These are phyloP conservation scores for Pelochelys cantorii DNA, from an alignment of 2,797 vertebrate genomes.

Conservation along the genomic window DNA sequence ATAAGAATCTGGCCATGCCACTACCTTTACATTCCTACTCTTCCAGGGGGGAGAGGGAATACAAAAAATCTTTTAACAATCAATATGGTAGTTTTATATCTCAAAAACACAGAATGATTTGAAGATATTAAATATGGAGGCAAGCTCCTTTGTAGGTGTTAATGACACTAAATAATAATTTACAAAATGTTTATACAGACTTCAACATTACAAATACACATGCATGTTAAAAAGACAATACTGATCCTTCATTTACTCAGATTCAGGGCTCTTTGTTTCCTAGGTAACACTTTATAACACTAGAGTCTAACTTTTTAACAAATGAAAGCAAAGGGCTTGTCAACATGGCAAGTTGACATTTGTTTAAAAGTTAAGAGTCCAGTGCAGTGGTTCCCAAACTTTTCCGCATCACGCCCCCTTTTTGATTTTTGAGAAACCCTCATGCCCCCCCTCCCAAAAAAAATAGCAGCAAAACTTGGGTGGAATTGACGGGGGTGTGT, in stretches of 20 bases:
- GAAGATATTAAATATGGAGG: neutral
- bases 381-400: no score
- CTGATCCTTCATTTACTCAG: neutral
- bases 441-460: no score
- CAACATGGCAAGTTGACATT: no score
- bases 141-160: neutral
- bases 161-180: neutral
- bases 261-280: conserved; percentile 8
- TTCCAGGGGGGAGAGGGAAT: neutral
- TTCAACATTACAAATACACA: neutral
- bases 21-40: neutral
- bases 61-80: neutral
- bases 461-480: no score
- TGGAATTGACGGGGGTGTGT: no score
- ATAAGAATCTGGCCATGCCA: neutral
- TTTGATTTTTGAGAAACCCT: no score
- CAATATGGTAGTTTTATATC: neutral
- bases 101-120: neutral
- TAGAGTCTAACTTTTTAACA: neutral
- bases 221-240: neutral
- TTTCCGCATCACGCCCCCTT: no score
- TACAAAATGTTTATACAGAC: neutral
- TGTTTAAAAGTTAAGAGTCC: no score
- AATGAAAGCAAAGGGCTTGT: neutral
- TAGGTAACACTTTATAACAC: conserved; percentile 14